Evolutionary conservation across 2,113 vertebrate species (phyloP).

Genomic region (Megalops atlanticus): DNA sequence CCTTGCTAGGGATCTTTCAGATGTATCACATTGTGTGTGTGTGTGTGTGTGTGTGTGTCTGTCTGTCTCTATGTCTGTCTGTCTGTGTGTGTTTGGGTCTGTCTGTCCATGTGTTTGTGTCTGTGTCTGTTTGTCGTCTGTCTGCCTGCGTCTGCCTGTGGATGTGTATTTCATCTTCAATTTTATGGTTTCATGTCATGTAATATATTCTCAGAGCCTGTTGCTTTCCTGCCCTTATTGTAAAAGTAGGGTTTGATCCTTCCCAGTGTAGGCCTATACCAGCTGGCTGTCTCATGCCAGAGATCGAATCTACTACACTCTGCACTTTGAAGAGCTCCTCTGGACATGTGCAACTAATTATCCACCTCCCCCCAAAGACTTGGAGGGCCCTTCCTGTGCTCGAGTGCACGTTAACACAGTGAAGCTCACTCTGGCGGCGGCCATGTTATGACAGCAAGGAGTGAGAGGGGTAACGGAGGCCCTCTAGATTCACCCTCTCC

Average conservation of each 20-base stretch:
- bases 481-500: not conserved
- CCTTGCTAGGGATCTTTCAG: too few species aligned
- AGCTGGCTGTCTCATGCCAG: not conserved
- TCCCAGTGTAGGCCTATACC: not conserved
- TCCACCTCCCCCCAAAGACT: not conserved
- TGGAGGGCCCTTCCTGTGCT: conserved; percentile 6
- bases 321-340: conserved; percentile 1
- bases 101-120: too few species aligned
- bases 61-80: too few species aligned
- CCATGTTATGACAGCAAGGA: not conserved
- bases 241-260: not conserved
- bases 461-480: not conserved
- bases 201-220: too few species aligned
- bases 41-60: too few species aligned
- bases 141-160: too few species aligned
- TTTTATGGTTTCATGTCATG: too few species aligned
- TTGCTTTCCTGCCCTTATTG: not conserved
- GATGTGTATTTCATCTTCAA: too few species aligned
- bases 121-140: too few species aligned
- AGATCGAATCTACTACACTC: not conserved
- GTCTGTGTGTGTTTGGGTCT: too few species aligned
- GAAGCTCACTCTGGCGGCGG: not conserved
- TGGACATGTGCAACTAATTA: not conserved
- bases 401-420: not conserved
- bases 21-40: too few species aligned